Evolutionary conservation across 2,113 vertebrate genomes (phyloP).

Genomic region (Ochotona princeps): DNA sequence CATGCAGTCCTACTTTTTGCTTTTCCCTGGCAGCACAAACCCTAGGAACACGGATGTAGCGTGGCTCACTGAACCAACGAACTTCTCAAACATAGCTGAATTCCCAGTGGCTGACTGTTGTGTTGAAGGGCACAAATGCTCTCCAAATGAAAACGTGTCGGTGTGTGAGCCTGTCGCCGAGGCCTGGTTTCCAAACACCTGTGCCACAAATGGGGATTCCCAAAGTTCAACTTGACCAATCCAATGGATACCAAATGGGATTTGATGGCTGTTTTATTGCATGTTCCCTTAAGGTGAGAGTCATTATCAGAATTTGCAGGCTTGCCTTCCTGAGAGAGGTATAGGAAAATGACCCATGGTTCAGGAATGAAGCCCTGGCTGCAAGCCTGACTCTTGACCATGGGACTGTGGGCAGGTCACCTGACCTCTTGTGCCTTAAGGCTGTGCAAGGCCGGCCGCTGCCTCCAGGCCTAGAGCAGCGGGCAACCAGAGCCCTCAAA

Average conservation of each 20-base stretch:
- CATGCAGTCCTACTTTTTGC: not conserved
- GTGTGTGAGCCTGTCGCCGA: not conserved
- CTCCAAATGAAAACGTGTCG: not conserved
- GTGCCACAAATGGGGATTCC: not conserved
- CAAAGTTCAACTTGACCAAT: not conserved
- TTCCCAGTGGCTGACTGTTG: not conserved
- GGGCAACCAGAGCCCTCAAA: not conserved
- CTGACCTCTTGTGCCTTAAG: not conserved
- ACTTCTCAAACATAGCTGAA: not conserved
- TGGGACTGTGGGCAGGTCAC: not conserved
- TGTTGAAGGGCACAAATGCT: not conserved
- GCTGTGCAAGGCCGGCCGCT: not conserved
- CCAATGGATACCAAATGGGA: not conserved
- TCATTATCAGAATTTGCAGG: not conserved
- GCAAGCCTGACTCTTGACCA: not conserved
- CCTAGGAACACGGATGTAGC: not conserved
- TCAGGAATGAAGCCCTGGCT: not conserved
- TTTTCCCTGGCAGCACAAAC: not conserved
- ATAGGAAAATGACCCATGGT: not conserved
- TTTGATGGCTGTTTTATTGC: not conserved
- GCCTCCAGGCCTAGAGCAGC: rapidly evolving
- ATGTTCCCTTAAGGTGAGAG: not conserved
- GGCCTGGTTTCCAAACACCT: not conserved
- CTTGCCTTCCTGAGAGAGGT: not conserved
- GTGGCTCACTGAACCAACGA: not conserved